A percentile compares a stretch with the other conserved stretches of the same genome.
Conservation (phyloP, 2,113 vertebrate genomes). For the Chlamydotis undulata region DNA sequence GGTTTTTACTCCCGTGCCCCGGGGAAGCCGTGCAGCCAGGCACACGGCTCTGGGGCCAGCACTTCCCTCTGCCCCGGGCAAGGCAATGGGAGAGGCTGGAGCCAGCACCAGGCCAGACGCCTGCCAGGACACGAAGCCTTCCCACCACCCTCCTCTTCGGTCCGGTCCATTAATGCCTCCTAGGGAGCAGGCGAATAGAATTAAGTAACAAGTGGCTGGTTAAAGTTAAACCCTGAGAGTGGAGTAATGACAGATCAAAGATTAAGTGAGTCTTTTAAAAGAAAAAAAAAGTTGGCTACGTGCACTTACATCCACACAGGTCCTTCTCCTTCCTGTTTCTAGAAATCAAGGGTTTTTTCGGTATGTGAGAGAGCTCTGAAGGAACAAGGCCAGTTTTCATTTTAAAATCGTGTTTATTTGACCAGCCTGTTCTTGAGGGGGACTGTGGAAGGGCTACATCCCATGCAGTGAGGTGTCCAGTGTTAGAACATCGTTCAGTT, state of each 20-base stretch:
- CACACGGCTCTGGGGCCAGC: neutral
- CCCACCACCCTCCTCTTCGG: neutral
- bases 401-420: neutral
- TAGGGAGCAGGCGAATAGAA: constrained; percentile 42
- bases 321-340: neutral
- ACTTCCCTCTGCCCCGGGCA: constrained; percentile 6
- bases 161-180: neutral
- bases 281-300: too few species aligned
- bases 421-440: neutral
- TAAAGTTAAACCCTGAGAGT: constrained; percentile 67
- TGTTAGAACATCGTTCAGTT: neutral
- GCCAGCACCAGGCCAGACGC: constrained; percentile 1
- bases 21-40: neutral
- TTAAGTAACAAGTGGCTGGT: constrained; percentile 60
- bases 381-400: neutral
- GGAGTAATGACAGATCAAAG: constrained; percentile 57
- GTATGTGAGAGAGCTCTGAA: neutral
- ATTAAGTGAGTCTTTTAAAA: neutral
- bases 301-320: neutral
- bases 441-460: neutral
- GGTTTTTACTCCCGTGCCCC: neutral
- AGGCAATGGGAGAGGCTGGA: neutral
- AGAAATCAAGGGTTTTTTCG: neutral
- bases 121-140: neutral
- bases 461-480: accelerated